Evolutionary conservation across 2,113 vertebrate genomes (phyloP), one percentile per base, ranked within the genome.

Genomic region (Atherinomorus stipes): DNA sequence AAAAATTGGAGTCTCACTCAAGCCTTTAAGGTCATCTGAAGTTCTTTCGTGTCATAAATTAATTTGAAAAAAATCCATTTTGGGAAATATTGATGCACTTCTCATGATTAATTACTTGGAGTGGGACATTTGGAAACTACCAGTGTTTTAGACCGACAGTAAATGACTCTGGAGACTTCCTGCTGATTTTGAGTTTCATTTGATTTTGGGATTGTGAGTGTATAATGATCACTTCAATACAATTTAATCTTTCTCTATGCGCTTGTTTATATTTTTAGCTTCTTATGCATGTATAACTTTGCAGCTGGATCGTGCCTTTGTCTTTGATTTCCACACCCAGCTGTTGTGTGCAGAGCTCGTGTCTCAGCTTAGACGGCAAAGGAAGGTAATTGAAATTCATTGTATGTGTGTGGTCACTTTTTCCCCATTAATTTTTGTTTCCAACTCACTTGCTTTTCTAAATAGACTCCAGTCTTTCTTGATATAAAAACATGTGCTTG

Each of bases 361-460:
- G 62, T 57, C 74, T 71, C 64, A 64, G 69, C 72, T 64, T 58
- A 71, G 63, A 78, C 73, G 68, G 59, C 71, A 66, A 75, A 69
- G 59, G 49, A 31, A 71, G 75, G 77, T 90, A 78, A 91, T 91
- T 93, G 87, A 91, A 92, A 93, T 93, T 90, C 91, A 89, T 87
- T 72, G 70, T 81, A 68, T 80, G 88, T 85, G 65, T 88, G 80
- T 80, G 88, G 91, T 89, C 90, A 92, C 89, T 92, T 89, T 90
- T 84, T 87, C 83, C 85, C 83, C 84, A 92, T 92, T 92, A 88
- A 90, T 90, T 92, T 92, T 85, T 88, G 85, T 91, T 93, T 92
- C 90, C 87, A 91, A 90, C 81, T 87, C 85, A 88, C 85, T 91
- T 91, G 89, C 83, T 93, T 90, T 85, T 89, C 90, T 85, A 90